These are phyloP conservation scores for Danio kyathit DNA, from an alignment of 2,797 vertebrate species.

Conservation along the genomic window DNA sequence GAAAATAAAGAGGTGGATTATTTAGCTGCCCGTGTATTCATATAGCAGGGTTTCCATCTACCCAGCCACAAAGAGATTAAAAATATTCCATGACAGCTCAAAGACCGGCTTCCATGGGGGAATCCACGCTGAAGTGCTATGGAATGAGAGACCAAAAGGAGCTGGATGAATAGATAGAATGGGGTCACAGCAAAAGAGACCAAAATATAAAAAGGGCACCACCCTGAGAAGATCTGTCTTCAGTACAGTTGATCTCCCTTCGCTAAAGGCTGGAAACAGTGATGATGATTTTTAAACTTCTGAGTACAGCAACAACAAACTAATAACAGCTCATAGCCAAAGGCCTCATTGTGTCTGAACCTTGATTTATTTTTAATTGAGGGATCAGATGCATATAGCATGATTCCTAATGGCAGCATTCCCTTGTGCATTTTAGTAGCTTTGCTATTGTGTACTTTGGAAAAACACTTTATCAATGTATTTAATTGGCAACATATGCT, in stretches of 20 bases:
- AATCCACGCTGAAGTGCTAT: slow-evolving; percentile 52
- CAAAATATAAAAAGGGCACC: slow-evolving; percentile 27
- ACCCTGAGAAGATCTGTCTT: slow-evolving; percentile 4
- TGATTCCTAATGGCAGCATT: slow-evolving; percentile 25
- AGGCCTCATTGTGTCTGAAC: slow-evolving; percentile 38
- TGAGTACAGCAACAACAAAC: not conserved
- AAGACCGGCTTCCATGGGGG: slow-evolving; percentile 49
- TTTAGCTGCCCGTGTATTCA: slow-evolving; percentile 13
- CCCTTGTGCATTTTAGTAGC: slow-evolving; percentile 11
- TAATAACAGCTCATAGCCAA: slow-evolving; percentile 37
- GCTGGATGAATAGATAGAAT: slow-evolving; percentile 12
- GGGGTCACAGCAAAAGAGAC: slow-evolving; percentile 26
- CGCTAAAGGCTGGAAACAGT: slow-evolving; percentile 52
- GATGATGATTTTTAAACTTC: slow-evolving; percentile 22
- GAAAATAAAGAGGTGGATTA: slow-evolving; percentile 15
- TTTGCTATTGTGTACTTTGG: not conserved
- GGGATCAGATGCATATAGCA: slow-evolving; percentile 20
- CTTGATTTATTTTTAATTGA: slow-evolving; percentile 46
- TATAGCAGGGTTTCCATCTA: slow-evolving; percentile 43
- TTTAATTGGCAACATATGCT: slow-evolving; percentile 23
- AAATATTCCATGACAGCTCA: slow-evolving; percentile 42
- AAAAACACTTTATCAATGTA: slow-evolving; percentile 42
- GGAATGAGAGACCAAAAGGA: slow-evolving; percentile 48
- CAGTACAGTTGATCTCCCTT: slow-evolving; percentile 54
- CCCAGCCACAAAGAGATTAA: slow-evolving; percentile 40